Evolutionary conservation across 1,140 invertebrate genomes (phyloP), one percentile per base, ranked within the genome.

Genomic region (Lysiphlebus fabarum): DNA sequence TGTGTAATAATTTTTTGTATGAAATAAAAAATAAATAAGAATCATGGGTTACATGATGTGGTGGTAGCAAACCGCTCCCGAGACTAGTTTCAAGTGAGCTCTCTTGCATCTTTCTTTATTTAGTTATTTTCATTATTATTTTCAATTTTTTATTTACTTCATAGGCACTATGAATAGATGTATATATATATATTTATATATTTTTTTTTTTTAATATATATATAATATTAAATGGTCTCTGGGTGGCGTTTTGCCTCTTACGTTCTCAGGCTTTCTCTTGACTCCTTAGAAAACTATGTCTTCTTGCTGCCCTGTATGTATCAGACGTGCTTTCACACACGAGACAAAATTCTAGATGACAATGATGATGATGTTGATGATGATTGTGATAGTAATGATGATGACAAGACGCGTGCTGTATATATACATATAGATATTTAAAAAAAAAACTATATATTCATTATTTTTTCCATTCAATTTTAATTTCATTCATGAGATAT

Each of bases 221-320:
- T 26, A 26, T 26, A 26, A 26, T 26, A 26, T 26, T 26, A 26
- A 26, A 26, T 26, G 17, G 17, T 26, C 17, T 26, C 17, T 26
- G 17, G 17, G 17, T 26, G 17, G 17, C 17, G 17, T 26, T 26
- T 66, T 48, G 51, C 68, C 17, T 26, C 17, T 76, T 72, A 73
- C 69, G 73, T 78, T 78, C 76, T 77, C 76, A 77, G 76, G 76
- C 76, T 78, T 78, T 78, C 76, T 78, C 75, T 74, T 77, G 72
- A 73, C 70, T 76, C 72, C 68, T 63, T 72, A 72, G 67, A 71
- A 71, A 71, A 70, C 65, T 67, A 74, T 74, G 63, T 69, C 59
- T 56, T 67, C 64, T 65, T 59, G 57, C 63, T 43, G 50, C 49
- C 9, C 42, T 36, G n/a, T 42, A 42, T n/a, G 9, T 11, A 50